phyloP scores from a whole-genome alignment of 1,140 invertebrate genomes.

The Papilio helenus region DNA sequence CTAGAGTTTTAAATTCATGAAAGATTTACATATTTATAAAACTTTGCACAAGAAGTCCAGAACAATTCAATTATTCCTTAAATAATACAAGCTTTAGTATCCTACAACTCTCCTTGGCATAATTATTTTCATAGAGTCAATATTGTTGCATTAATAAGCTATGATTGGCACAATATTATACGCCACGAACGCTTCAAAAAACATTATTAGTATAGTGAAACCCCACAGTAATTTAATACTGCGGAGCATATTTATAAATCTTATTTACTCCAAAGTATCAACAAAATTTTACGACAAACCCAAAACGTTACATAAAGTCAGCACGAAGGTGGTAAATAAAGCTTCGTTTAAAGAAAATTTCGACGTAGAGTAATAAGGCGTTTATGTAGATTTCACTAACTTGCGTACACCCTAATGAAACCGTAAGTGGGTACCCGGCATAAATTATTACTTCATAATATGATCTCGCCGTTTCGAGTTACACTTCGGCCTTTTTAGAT shows the following conservation, averaged over 20 bases:
- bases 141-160: not conserved
- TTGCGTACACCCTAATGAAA: constrained; percentile 67
- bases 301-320: constrained; percentile 49
- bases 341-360: constrained; percentile 54
- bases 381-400: constrained; percentile 75
- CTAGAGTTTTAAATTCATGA: not conserved
- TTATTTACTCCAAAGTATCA: constrained; percentile 49
- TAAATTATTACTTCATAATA: constrained; percentile 70
- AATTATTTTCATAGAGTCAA: not conserved
- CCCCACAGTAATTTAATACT: not conserved
- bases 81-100: not conserved
- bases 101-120: not conserved
- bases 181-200: not conserved
- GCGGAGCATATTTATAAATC: constrained; percentile 48
- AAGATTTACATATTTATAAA: not conserved
- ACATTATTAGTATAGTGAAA: constrained; percentile 13
- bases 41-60: too few relatives aligned
- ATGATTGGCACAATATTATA: not conserved
- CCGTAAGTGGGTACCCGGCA: constrained; percentile 59
- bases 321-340: constrained; percentile 51
- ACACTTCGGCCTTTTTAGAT: constrained; percentile 54
- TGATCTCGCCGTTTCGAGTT: constrained; percentile 50
- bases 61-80: not conserved
- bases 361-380: constrained; percentile 62
- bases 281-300: constrained; percentile 60